phyloP scores from a whole-genome alignment of 2,113 vertebrate species.

The Sardina pilchardus region DNA sequence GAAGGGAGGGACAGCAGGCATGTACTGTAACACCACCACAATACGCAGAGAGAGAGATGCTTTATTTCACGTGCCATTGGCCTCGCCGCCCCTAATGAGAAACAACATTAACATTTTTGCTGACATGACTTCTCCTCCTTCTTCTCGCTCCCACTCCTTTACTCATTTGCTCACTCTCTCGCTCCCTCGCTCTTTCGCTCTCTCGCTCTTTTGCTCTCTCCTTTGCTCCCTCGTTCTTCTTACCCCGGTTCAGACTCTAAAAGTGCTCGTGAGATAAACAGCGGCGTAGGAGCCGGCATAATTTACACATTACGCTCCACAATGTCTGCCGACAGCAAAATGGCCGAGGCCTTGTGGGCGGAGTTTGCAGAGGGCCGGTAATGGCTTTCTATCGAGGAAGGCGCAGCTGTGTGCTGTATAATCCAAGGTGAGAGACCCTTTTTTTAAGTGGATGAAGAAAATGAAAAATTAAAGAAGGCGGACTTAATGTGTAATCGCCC shows the following conservation, averaged over 20 bases:
- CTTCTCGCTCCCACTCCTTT: background rate
- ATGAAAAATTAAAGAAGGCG: background rate
- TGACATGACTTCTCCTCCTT: constrained; percentile 55
- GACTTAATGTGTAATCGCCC: background rate
- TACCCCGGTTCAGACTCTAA: background rate
- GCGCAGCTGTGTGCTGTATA: background rate
- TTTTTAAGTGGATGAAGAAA: background rate
- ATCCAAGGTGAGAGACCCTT: background rate
- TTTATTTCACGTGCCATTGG: constrained; percentile 65
- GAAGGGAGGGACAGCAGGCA: background rate
- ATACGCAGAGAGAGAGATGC: constrained; percentile 53
- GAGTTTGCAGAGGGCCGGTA: background rate
- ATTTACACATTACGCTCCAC: constrained; percentile 37
- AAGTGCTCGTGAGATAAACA: constrained; percentile 28
- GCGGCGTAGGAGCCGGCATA: constrained; percentile 37
- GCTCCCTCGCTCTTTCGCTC: constrained; percentile 13
- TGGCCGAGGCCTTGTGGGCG: constrained; percentile 19
- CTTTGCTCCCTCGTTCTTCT: background rate
- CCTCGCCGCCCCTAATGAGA: constrained; percentile 57
- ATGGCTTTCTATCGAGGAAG: constrained; percentile 26
- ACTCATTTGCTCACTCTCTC: background rate
- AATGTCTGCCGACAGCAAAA: constrained; percentile 29
- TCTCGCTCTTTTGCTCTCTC: background rate
- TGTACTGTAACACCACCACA: background rate
- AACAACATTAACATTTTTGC: constrained; percentile 71